These are phyloP conservation scores for Dendroctonus valens DNA, from an alignment of 1,140 invertebrate species.

Conservation along the genomic window DNA sequence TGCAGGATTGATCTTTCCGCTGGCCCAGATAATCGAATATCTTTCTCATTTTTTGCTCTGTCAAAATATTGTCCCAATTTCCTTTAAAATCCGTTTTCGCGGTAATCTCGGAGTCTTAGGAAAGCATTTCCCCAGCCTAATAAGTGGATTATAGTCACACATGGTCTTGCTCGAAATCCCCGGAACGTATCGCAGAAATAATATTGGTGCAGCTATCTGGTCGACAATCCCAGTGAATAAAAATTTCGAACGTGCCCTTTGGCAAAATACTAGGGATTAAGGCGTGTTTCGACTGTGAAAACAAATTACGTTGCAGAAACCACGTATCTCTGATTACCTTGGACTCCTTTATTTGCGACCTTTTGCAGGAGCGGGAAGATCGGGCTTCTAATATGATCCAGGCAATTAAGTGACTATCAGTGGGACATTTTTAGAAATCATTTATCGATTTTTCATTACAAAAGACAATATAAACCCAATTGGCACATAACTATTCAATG, in stretches of 20 bases:
- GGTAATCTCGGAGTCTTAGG: constrained; percentile 10
- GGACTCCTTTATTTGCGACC: constrained; percentile 25
- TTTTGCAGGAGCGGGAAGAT: constrained; percentile 10
- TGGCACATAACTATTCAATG: too few species aligned
- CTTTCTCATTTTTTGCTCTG: too few species aligned
- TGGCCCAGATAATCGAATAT: too few species aligned
- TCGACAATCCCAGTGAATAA: constrained; percentile 29
- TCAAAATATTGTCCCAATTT: not conserved
- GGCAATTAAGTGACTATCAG: too few species aligned
- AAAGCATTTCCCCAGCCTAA: constrained; percentile 18
- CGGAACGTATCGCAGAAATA: constrained; percentile 27
- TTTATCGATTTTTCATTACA: too few species aligned
- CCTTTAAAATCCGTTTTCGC: constrained; percentile 7
- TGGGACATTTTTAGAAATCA: too few species aligned
- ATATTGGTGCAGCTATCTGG: constrained; percentile 25
- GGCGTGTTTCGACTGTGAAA: constrained; percentile 30
- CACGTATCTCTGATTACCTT: constrained; percentile 27
- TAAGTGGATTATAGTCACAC: constrained; percentile 30
- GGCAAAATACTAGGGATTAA: constrained; percentile 26
- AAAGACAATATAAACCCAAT: too few species aligned
- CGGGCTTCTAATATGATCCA: too few species aligned
- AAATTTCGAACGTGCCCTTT: constrained; percentile 28
- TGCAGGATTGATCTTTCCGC: too few species aligned
- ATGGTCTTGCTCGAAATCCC: constrained; percentile 27
- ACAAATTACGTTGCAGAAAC: constrained; percentile 24